Evolutionary conservation across 2,797 vertebrate genomes (phyloP).

Genomic region (Neomorphus geoffroyi): DNA sequence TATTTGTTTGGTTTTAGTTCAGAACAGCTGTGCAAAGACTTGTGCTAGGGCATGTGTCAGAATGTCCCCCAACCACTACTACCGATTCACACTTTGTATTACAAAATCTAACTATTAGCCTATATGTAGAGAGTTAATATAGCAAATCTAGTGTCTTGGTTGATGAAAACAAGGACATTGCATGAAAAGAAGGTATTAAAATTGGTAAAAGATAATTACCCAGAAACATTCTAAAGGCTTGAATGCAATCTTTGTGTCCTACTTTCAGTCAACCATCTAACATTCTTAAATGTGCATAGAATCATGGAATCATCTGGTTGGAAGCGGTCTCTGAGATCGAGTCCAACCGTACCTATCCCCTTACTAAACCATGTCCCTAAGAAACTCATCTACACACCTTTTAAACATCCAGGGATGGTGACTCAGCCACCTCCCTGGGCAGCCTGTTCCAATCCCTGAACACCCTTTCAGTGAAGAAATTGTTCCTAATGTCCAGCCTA

Average conservation of each 20-base stretch:
- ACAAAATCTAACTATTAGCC: neutral
- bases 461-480: too few species aligned
- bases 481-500: too few species aligned
- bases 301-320: too few species aligned
- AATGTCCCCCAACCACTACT: neutral
- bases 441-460: too few species aligned
- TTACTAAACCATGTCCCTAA: too few species aligned
- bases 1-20: neutral
- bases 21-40: neutral
- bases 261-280: neutral
- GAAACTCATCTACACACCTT: too few species aligned
- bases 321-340: too few species aligned
- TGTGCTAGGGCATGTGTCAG: neutral
- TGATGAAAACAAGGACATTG: conserved; percentile 32
- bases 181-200: neutral
- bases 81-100: neutral
- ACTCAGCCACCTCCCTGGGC: too few species aligned
- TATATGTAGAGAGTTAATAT: neutral
- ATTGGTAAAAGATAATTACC: conserved; percentile 8
- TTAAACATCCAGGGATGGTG: too few species aligned
- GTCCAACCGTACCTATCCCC: too few species aligned
- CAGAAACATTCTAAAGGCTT: neutral
- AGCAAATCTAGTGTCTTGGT: conserved; percentile 26
- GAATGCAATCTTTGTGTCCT: neutral
- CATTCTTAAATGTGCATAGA: neutral